Evolutionary conservation across 1,140 invertebrate species (phyloP), one percentile per base, ranked within the genome.

Genomic region (Drosophila sulfurigaster): DNA sequence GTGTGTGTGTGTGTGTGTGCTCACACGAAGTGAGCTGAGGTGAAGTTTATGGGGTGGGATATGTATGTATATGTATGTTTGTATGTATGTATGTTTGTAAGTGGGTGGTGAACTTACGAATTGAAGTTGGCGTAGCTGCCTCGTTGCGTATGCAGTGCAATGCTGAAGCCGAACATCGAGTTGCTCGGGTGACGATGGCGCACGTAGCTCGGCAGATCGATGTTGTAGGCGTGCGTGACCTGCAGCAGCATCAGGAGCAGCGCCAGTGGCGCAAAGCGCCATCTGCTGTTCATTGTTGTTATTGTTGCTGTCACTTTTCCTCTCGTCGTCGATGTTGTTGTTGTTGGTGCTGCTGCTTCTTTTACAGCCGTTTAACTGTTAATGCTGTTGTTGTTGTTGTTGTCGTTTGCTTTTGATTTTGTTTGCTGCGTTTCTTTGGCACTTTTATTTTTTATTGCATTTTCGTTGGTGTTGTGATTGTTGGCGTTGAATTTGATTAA

Each of bases 81-180:
- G 49, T 7, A 38, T 8, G 35, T 38, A 38, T 8, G 2, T 10
- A 3, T 7, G 35, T 38, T 8, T 25, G 35, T 38, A 20, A 10
- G 20, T 28, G 51, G 11, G 51, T 8, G 7, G 5, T 5, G 1
- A 65, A 91, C 90, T 92, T 76, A 92, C 85, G 82, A 83, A 59
- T 81, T 86, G 43, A 69, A 75, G 60, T 83, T 81, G 69, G 62
- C 48, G 51, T 38, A 75, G 30, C 81, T 70, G 57, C 51, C 77
- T 46, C 73, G 75, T 5, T 65, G 49, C 75, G 87, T 92, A 62
- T 92, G 91, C 16, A 92, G 63, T 0, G 91, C 91, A 65, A 92
- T 92, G 78, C 91, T 92, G 43, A 92, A 92, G 16, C 91, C 91
- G 48, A 92, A 92, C 91, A 92, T 92, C 20, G 91, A 77, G 25